A percentile compares a stretch with the other conserved stretches of the same genome.
Evolutionary conservation across 2,797 vertebrate species (phyloP).

Genomic region (Numenius phaeopus): DNA sequence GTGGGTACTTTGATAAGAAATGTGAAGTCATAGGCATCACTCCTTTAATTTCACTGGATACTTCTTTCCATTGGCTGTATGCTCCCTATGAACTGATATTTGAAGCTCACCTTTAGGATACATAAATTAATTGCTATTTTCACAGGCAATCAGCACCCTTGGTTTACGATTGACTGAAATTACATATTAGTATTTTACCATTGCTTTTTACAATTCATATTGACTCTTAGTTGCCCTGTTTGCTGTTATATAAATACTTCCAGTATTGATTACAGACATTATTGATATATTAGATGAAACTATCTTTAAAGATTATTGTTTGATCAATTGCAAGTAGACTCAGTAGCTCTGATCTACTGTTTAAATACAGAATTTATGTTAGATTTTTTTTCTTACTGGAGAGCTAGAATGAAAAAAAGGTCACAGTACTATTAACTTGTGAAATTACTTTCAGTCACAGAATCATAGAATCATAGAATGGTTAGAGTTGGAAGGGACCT

Average conservation of each 20-base stretch:
- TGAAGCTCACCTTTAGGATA: background rate
- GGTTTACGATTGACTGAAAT: background rate
- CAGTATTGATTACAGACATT: background rate
- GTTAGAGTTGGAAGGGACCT: too few relatives aligned
- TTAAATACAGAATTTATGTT: background rate
- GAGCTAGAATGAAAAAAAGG: background rate
- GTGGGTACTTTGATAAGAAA: background rate
- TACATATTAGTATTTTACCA: background rate
- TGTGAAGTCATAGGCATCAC: background rate
- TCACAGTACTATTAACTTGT: background rate
- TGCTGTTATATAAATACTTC: background rate
- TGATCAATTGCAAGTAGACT: background rate
- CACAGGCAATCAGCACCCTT: background rate
- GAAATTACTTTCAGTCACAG: background rate
- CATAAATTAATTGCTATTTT: background rate
- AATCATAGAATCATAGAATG: too few relatives aligned
- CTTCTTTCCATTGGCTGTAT: background rate
- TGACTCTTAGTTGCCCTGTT: background rate
- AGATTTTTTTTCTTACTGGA: background rate
- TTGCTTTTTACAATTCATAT: slow-evolving; percentile 1
- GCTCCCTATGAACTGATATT: background rate
- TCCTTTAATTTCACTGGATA: background rate
- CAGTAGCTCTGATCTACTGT: background rate
- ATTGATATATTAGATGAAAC: background rate
- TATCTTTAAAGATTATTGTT: background rate